Percentiles rank a stretch among this genome's conserved stretches.
Evolutionary conservation across 2,888 invertebrate genomes (phyloP).

Genomic region (Napeogenes inachia): DNA sequence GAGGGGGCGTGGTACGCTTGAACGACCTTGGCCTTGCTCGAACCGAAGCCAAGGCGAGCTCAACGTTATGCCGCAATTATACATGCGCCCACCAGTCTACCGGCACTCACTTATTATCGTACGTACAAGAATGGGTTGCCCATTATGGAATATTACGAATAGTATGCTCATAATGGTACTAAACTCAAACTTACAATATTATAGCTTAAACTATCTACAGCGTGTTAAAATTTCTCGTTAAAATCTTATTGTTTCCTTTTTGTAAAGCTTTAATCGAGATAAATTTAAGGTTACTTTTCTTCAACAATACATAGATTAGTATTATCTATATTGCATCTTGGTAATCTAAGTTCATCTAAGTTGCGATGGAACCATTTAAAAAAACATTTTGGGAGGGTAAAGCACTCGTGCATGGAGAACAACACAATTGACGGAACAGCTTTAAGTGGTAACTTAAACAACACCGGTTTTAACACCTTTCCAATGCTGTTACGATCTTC

Average conservation of each 20-base stretch:
- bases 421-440: slow-evolving; percentile 28
- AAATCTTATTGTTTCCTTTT: too few species aligned
- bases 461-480: slow-evolving; percentile 44
- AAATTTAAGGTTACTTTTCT: too few species aligned
- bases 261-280: too few species aligned
- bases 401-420: slow-evolving; percentile 1
- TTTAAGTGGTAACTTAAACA: slow-evolving; percentile 43
- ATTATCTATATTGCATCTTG: too few species aligned
- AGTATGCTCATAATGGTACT: background rate
- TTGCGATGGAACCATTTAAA: too few species aligned
- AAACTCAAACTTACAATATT: background rate
- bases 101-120: slow-evolving; percentile 44
- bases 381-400: background rate
- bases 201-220: too few species aligned
- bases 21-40: slow-evolving; percentile 73
- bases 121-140: slow-evolving; percentile 9
- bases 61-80: slow-evolving; percentile 62
- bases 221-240: too few species aligned
- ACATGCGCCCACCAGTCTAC: slow-evolving; percentile 71
- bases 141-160: background rate
- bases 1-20: slow-evolving; percentile 39
- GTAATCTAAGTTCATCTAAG: too few species aligned
- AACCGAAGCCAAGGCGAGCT: slow-evolving; percentile 70
- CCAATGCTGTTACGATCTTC: slow-evolving; percentile 36
- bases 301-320: too few species aligned